Evolutionary conservation across 2,113 vertebrate species (phyloP), one percentile per base, ranked within the genome.

Genomic region (Cyprinus carpio): DNA sequence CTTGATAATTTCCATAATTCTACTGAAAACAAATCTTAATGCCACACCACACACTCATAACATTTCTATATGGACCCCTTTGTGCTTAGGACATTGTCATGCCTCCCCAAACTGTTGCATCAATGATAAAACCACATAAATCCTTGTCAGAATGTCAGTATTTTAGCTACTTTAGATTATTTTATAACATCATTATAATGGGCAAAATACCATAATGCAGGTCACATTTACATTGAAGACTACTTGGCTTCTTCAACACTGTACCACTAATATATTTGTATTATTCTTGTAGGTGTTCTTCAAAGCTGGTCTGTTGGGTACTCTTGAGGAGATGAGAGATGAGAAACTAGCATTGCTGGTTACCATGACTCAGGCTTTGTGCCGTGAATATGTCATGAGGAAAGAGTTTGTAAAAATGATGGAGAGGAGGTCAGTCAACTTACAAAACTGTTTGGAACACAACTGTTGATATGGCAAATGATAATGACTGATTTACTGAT

Each of bases 251-350:
- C 5, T 40, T 7, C 37, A 7, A 40, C 37, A 40, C 6, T 7
- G 6, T 40, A 40, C 37, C 37, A 40, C 6, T 40, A 40, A 40
- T 7, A 40, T 40, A 7, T 40, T 40, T 6, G 1, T 6, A 6
- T 6, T 6, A 7, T 40, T 40, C 5, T 40, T 40, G 37, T 40
- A 96, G 96, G 96, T 96, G 84, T 96, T 97, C 93, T 97, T 97
- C 92, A 96, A 96, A 94, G 96, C 96, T 92, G 96, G 96, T 60
- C 92, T 97, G 69, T 82, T 97, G 88, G 96, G 96, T 37, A 91
- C 93, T 29, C 93, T 97, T 86, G 96, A 96, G 71, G 96, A 96
- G 91, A 96, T 97, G 96, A 93, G 95, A 29, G 96, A 96, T 91
- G 96, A 97, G 4, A 96, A 58, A 58, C 20, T 58, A 58, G 54